Evolutionary conservation across 2,113 vertebrate genomes (phyloP), one percentile per base, ranked within the genome.

Genomic region (Thryonomys swinderianus): DNA sequence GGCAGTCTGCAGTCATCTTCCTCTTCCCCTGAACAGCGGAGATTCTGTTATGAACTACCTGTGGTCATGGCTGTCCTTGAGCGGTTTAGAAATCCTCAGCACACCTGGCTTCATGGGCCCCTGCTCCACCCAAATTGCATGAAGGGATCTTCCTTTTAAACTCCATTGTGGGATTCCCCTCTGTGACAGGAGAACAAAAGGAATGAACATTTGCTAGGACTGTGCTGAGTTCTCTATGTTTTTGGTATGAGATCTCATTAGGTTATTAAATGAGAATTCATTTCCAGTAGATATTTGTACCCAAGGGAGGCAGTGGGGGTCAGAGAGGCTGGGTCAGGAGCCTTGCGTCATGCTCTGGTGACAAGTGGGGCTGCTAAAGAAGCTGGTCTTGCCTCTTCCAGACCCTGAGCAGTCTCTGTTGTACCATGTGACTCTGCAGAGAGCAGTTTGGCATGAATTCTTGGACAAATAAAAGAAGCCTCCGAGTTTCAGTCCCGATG

Each of bases 381-480:
- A 32, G 48, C 37, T 9, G 53, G 34, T 74, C 27, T 59, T 37
- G 8, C 1, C 5, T 53, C 1, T 12, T 42, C 55, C 4, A 7
- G 7, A 10, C 1, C 23, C 21, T 30, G 13, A 1, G 13, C 4
- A 18, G 27, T 20, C 57, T 73, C 27, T 42, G 3, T 76, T 91
- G 89, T 20, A 14, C 45, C 27, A 27, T 27, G 17, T 62, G 59
- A 37, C n/a, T 89, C 79, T 94, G 45, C 55, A 32, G 34, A 84
- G 45, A 84, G 42, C 17, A 61, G 45, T 73, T 81, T 57, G 79
- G 61, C 25, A 85, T 57, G 55, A 85, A 79, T 84, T 93, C 42
- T 53, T 92, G 51, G 62, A 85, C 92, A 90, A 85, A 30, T 51
- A 34, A 61, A 95, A 57, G 62, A 71, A 83, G 59, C 40, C 42